Percentiles rank a stretch among this genome's conserved stretches.
phyloP scores from a whole-genome alignment of 2,113 vertebrate genomes.

The Dicentrarchus labrax region DNA sequence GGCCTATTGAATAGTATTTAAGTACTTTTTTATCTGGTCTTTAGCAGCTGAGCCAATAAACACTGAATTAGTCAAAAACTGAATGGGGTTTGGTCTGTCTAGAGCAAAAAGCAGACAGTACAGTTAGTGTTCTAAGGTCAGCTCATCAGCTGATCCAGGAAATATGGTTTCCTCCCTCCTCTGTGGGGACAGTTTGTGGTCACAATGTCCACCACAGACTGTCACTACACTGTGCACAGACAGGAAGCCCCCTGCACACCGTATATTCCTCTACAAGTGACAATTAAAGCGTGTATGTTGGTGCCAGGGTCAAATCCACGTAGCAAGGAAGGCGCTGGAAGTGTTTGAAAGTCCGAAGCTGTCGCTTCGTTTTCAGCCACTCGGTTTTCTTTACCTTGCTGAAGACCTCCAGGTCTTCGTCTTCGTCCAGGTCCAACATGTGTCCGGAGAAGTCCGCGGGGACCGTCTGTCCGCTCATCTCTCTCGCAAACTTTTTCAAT shows the following conservation, averaged over 20 bases:
- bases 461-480: conserved; percentile 63
- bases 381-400: conserved; percentile 78
- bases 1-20: rapidly evolving
- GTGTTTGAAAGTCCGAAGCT: neutral
- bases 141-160: conserved; percentile 48
- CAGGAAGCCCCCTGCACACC: too few species aligned
- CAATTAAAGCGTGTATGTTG: neutral
- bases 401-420: conserved; percentile 88
- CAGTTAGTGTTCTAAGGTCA: conserved; percentile 26
- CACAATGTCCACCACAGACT: too few species aligned
- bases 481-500: neutral
- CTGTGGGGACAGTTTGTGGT: neutral
- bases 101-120: too few species aligned
- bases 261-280: too few species aligned
- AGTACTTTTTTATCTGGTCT: rapidly evolving
- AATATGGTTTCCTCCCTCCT: neutral
- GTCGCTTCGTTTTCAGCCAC: neutral
- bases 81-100: too few species aligned
- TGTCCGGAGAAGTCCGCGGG: conserved; percentile 73
- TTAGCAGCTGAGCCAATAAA: neutral
- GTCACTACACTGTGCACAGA: neutral
- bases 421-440: conserved; percentile 85
- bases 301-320: conserved; percentile 43
- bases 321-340: neutral
- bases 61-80: neutral